Base-by-base conservation (phyloP, 2,113 vertebrate species). In the Poeciliopsis prolifica region DNA sequence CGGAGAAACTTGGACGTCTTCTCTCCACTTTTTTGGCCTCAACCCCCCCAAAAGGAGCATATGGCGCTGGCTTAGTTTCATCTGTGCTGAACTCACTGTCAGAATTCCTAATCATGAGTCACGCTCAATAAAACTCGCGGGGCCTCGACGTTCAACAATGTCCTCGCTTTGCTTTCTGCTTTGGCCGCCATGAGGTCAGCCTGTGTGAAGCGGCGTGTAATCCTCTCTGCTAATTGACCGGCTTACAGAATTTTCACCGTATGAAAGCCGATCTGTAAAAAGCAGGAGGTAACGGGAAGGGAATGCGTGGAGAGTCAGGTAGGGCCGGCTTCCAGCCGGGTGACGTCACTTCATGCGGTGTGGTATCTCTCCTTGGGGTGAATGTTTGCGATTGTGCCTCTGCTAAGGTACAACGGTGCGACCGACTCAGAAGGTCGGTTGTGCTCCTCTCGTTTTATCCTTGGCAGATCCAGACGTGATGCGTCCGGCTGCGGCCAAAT, bases 181-280 rank as follows among this genome's bases (percentile, higher is more conserved):
- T 74, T 79, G 70, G 4, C 61, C 40, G 73, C 68, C 63, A 33
- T 78, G 22, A 10, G 72, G 84, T 90, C 83, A 87, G 66, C 80
- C 79, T 77, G n/a, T 79, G 30, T 2, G 75, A 77, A 87, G 81
- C 79, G 68, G 74, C 48, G 24, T 77, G 74, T 91, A 84, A 92
- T 92, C 85, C 88, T 82, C 86, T 90, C 77, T 81, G 85, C 87
- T 92, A 92, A 92, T 92, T 90, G 90, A 90, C 76, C 84, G 92
- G 92, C 91, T 88, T 88, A 92, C 86, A 90, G 92, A 93, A 92
- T 88, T 88, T 78, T 86, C 77, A 83, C 83, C 85, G 85, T 70
- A 60, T 91, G 94, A 94, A 96, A 97, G 91, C 67, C 61, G 95
- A 96, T 94, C 94, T 84, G 5, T 48, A 70, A 37, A 54, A 78